Base-by-base conservation (phyloP, 2,113 vertebrate genomes). In the Nettapus auritus region DNA sequence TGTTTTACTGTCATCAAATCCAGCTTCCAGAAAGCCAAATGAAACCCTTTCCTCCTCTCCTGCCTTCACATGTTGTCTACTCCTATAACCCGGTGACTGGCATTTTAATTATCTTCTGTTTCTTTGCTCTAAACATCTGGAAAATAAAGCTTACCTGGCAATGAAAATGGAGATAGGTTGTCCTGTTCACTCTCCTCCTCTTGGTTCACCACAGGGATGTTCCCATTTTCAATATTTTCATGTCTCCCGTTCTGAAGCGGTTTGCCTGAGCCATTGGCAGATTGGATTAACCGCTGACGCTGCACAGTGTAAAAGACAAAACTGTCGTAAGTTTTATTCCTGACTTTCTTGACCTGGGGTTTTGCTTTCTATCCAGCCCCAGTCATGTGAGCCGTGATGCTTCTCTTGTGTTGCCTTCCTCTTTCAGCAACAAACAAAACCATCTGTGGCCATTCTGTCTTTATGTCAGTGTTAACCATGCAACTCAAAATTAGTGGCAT, bases 271-370 rank as follows among this genome's bases (percentile, higher is more conserved):
- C 99, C 98, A 4, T 99, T 99, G 28, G 99, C 98, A 1, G 98
- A 98, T 9, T 99, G 99, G 89, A 99, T 99, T 94, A 99, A 97
- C 88, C 99, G 98, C 97, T 99, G 99, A 69, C 99, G 98, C 99
- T 99, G 98, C 38, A 81, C 13, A 92, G 90, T 63, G 25, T 62
- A 69, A 88, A 86, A 88, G 40, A 95, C 26, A 89, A 48, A 97
- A 88, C 28, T 40, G 23, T 12, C 57, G 75, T 1, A 40, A 28
- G 12, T 26, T 74, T 59, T 42, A 22, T 66, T 56, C 25, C 13
- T 62, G 8, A 67, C 31, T 74, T 62, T 4, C 15, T 67, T n/a
- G 81, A 34, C 80, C 56, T 34, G 74, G 14, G 11, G 17, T 18
- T 86, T 73, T 66, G 12, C 31, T 69, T 19, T 62, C 67, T 89